phyloP scores from a whole-genome alignment of 2,113 vertebrate genomes.

The Pelecanoides urinatrix region DNA sequence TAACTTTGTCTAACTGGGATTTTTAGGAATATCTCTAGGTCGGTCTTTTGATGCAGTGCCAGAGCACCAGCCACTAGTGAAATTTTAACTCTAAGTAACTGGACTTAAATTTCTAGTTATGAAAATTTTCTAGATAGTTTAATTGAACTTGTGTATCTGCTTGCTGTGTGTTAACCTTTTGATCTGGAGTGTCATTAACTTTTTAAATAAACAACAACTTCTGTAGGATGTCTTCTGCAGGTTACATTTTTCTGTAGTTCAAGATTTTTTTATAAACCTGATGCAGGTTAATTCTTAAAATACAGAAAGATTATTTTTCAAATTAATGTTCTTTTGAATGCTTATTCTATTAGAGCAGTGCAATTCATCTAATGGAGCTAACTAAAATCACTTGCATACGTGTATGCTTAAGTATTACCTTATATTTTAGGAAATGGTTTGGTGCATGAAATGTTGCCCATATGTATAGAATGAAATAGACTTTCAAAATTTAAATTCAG shows the following conservation, averaged over 20 bases:
- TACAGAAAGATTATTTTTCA: background rate
- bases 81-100: background rate
- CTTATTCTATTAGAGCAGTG: background rate
- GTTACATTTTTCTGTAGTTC: background rate
- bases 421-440: background rate
- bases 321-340: background rate
- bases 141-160: background rate
- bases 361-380: background rate
- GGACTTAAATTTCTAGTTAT: background rate
- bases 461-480: background rate
- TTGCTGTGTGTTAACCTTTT: background rate
- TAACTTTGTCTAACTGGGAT: background rate
- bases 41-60: background rate
- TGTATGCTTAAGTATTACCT: background rate
- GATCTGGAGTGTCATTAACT: background rate
- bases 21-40: background rate
- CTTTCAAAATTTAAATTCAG: background rate
- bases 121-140: background rate
- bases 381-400: background rate
- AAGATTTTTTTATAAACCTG: background rate
- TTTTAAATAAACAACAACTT: background rate
- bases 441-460: background rate
- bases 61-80: background rate
- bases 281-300: background rate
- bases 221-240: background rate